A percentile compares a stretch with the other conserved stretches of the same genome.
Evolutionary conservation across 37 sponge, comb jelly and placozoan genomes (phyloP).

Genomic region (Mnemiopsis leidyi): DNA sequence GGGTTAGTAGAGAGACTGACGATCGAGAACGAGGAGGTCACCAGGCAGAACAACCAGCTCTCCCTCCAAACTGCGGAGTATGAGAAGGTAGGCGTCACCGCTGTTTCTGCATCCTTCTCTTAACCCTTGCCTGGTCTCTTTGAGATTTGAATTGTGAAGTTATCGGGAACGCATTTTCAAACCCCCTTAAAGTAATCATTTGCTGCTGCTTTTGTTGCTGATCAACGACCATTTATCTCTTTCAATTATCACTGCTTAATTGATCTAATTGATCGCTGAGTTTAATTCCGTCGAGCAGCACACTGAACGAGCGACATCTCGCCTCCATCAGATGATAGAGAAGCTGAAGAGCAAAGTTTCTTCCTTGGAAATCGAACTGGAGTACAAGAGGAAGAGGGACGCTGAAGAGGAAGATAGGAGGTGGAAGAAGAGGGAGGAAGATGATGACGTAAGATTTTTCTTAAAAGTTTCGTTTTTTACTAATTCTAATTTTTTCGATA

Average conservation of each 20-base stretch:
- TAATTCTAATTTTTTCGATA: no score
- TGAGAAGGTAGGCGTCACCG: slow-evolving; percentile 6
- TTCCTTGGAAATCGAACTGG: slow-evolving; percentile 51
- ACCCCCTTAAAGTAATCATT: no score
- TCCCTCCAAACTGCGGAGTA: slow-evolving; percentile 15
- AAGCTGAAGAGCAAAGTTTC: slow-evolving; percentile 54
- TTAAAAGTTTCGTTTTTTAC: no score
- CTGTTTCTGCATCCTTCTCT: no score
- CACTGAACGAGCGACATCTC: not conserved
- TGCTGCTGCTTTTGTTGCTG: no score
- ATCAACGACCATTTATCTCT: no score
- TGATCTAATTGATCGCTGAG: no score
- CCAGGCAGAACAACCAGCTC: slow-evolving; percentile 21
- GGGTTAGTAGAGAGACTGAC: slow-evolving; percentile 31
- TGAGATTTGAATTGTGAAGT: no score
- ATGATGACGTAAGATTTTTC: not conserved
- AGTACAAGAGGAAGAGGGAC: slow-evolving; percentile 47
- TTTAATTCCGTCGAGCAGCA: no score
- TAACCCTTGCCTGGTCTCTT: no score
- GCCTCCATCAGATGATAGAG: slow-evolving; percentile 42
- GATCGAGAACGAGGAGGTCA: slow-evolving; percentile 27
- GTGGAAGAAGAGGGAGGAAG: not conserved
- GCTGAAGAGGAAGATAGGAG: not conserved
- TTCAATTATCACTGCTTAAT: no score
- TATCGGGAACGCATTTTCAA: no score